Base-by-base conservation (phyloP, 2,797 vertebrate genomes). In the Miichthys miiuy region DNA sequence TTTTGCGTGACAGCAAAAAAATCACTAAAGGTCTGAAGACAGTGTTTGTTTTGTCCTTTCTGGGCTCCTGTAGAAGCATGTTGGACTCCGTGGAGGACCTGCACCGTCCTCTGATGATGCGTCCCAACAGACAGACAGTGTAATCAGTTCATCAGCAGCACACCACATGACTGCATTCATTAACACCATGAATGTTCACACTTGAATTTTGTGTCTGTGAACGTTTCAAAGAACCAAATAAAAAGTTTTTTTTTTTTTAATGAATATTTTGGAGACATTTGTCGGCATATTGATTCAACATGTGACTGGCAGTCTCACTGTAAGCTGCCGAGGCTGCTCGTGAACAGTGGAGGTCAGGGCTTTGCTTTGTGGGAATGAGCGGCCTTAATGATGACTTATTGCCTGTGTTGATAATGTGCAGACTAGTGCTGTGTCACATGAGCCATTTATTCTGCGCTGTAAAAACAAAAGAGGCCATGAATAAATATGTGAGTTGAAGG, bases 401-500 rank as follows among this genome's bases (percentile, higher is more conserved):
- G 96, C 96, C 96, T 97, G 96, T 95, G 96, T 93, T 98, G 97
- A 99, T 96, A 96, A 95, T 97, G 96, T 95, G 96, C 97, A 99
- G 97, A 94, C 97, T 94, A 83, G 81, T 87, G 86, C 95, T 93
- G 96, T 95, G 96, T 97, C 97, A 97, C 94, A 96, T 92, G 91
- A 96, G 94, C 96, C 96, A 97, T 97, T 98, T 97, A 97, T 97
- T 96, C 96, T 96, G 93, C 84, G 95, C 96, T 97, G 95, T 96
- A 95, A 97, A 97, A 98, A 97, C 96, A 97, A 97, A 82, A 95
- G 95, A 95, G 94, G 95, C 95, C 96, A 93, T 93, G 94, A 96
- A 97, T 97, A 97, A 97, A 97, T 97, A 97, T 95, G 95, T 92
- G 92, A 94, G 94, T 92, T 94, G 93, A 18, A n/a, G 63, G 50